Evolutionary conservation across 1,140 invertebrate genomes (phyloP), one percentile per base, ranked within the genome.

Genomic region (Berghia stephanieae): DNA sequence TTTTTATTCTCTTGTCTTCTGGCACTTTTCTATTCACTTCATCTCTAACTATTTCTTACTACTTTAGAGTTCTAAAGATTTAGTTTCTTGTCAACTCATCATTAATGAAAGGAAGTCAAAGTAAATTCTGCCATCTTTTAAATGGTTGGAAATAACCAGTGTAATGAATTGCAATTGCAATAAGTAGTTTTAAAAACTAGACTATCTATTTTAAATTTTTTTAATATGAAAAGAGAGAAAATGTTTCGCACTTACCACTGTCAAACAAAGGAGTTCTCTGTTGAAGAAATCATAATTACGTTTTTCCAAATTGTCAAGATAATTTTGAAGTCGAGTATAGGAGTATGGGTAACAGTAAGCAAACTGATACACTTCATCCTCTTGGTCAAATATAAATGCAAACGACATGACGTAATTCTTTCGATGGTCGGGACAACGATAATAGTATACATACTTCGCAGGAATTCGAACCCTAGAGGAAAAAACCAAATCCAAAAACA

Each of bases 341-440:
- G 96, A 96, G 88, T 99, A 99, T 0, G 98, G 98, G 82, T 94
- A 96, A 13, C 94, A 94, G 82, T 98, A 92, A 0, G 95, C 92
- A 91, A 99, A 99, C 86, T 98, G 96, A 86, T 97, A 98, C 2
- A 96, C 92, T 83, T 95, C 94, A 80, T 95, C 93, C 88, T 98
- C 96, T 66, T 93, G 92, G 90, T 99, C 97, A 86, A 99, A 99
- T 27, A 93, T 94, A 87, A 98, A 98, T 0, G 95, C 94, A 89
- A 99, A 95, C 81, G 96, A 98, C 31, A 99, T 92, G 6, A 99
- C 94, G 87, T 97, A 96, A 78, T 98, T 94, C 72, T 96, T 94
- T 74, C 94, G 93, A 88, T 99, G 97, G 78, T 94, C 92, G 16
- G 94, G 91, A 34, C 97, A 98, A 76, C 93, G 93, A 90, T 98